phyloP scores from a whole-genome alignment of 2,797 vertebrate species.

The Halcyon smyrnensis region DNA sequence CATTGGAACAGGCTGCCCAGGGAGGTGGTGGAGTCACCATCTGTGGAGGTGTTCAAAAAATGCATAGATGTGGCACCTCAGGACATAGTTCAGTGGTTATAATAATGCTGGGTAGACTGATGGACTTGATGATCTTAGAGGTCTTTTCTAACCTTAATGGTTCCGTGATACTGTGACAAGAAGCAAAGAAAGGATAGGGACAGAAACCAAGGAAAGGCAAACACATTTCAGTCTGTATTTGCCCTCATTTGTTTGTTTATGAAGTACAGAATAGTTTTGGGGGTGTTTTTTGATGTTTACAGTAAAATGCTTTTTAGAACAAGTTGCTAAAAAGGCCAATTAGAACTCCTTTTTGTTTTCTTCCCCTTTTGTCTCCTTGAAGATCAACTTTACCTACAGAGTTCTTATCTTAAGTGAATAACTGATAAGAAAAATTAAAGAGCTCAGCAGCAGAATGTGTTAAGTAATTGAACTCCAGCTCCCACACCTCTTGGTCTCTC shows the following conservation, averaged over 20 bases:
- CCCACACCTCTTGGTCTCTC: background rate
- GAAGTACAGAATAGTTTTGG: background rate
- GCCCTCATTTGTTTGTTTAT: background rate
- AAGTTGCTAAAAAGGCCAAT: conserved; percentile 49
- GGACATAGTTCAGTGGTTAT: no score
- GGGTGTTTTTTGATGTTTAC: conserved; percentile 12
- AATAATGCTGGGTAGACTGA: no score
- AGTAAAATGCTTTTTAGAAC: conserved; percentile 50
- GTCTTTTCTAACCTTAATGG: no score
- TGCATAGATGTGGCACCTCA: no score
- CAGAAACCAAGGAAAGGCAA: background rate
- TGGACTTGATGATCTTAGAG: no score
- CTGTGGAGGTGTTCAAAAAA: no score
- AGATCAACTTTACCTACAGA: conserved; percentile 58
- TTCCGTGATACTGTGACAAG: background rate
- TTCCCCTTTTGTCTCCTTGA: background rate
- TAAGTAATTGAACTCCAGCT: conserved; percentile 32
- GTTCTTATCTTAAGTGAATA: conserved; percentile 65
- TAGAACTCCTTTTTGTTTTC: conserved; percentile 50
- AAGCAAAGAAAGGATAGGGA: background rate
- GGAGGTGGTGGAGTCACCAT: no score
- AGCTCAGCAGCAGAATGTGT: background rate
- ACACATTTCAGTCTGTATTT: background rate
- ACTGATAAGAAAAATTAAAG: conserved; percentile 73
- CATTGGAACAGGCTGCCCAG: no score